phyloP scores from a whole-genome alignment of 2,888 invertebrate genomes.

The Tanytarsus gracilentus region DNA sequence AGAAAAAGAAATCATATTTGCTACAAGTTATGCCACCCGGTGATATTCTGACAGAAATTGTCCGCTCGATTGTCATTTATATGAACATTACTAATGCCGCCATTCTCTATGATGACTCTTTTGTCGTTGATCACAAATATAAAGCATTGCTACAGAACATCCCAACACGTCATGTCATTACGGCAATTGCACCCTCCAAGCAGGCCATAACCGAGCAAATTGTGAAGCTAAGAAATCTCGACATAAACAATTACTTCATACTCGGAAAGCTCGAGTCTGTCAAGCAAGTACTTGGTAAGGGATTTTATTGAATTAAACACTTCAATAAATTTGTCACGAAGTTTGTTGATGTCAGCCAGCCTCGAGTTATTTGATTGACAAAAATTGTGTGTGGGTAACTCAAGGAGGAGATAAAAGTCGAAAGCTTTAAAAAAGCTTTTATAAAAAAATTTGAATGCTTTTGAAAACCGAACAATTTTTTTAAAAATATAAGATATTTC shows the following conservation, averaged over 20 bases:
- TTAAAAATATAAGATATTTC: no score
- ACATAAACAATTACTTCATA: conserved; percentile 84
- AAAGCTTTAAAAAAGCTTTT: no score
- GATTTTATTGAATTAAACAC: background rate
- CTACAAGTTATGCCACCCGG: conserved; percentile 79
- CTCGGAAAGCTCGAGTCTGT: conserved; percentile 66
- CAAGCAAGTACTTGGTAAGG: conserved; percentile 54
- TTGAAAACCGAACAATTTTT: no score
- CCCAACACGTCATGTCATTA: conserved; percentile 81
- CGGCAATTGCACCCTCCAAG: conserved; percentile 51
- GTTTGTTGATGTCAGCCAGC: no score
- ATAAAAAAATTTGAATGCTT: background rate
- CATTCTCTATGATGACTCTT: conserved; percentile 79
- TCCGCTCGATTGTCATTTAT: conserved; percentile 67
- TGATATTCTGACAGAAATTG: conserved; percentile 72
- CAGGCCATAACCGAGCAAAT: conserved; percentile 53
- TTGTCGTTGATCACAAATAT: conserved; percentile 90
- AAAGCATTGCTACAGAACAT: conserved; percentile 83
- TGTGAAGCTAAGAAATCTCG: conserved; percentile 63
- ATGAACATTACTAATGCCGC: conserved; percentile 88
- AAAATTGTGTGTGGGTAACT: no score
- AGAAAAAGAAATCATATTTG: conserved; percentile 62
- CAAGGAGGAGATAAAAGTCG: no score
- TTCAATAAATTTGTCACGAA: no score
- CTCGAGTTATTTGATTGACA: no score